Percentiles rank a stretch among this genome's conserved stretches.
These are phyloP conservation scores for Paramisgurnus dabryanus DNA, from an alignment of 2,113 vertebrate species.

Conservation along the genomic window DNA sequence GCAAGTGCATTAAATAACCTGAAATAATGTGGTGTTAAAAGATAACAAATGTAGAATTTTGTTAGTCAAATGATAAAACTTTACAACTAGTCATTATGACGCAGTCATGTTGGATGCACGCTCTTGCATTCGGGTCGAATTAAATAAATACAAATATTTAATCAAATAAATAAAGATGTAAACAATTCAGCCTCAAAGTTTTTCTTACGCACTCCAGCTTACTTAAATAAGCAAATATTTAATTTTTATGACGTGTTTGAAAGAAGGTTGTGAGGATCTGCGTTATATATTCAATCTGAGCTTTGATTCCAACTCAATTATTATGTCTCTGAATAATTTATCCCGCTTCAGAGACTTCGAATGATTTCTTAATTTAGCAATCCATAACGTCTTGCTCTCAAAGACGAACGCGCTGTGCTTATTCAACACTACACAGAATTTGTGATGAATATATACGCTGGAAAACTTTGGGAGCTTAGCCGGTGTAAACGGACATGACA, in stretches of 20 bases:
- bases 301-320: conserved; percentile 22
- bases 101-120: background rate
- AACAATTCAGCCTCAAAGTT: background rate
- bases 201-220: background rate
- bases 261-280: background rate
- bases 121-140: too few relatives aligned
- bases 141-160: too few relatives aligned
- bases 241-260: background rate
- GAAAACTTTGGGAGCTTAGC: conserved; percentile 24
- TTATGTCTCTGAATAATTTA: conserved; percentile 35
- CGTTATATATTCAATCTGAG: background rate
- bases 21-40: background rate
- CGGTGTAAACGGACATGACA: background rate
- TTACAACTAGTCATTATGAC: background rate
- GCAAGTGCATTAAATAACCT: background rate
- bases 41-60: background rate
- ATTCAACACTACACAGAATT: background rate
- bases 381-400: background rate
- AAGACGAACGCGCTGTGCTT: background rate
- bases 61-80: background rate
- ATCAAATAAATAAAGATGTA: too few relatives aligned
- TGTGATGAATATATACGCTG: background rate
- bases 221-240: background rate
- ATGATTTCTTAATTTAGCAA: conserved; percentile 29
- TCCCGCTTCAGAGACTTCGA: background rate